Conservation (phyloP, 2,888 invertebrate species). For the Calameuta idolon region DNA sequence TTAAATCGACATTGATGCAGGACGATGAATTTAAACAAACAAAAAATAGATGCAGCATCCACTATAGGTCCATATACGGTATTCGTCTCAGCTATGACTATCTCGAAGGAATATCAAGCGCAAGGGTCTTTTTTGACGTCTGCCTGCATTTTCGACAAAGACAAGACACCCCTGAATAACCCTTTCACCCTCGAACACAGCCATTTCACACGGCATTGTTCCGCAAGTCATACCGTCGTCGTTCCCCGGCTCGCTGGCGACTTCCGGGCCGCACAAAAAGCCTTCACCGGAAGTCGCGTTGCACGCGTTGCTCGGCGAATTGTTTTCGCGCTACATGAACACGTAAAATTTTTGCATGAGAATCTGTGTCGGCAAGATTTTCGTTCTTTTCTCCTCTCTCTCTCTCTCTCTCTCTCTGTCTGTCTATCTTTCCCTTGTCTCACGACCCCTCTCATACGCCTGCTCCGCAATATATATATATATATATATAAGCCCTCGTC, state of each 20-base stretch:
- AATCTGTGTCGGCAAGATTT: not conserved
- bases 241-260: not conserved
- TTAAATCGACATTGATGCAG: not conserved
- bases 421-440: slow-evolving; percentile 1
- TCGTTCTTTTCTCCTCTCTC: slow-evolving; percentile 3
- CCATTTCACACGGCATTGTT: not conserved
- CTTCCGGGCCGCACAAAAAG: not conserved
- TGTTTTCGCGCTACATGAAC: not conserved
- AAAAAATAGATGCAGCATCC: not conserved
- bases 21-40: not conserved
- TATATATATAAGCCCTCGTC: not conserved
- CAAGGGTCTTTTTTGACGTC: not conserved
- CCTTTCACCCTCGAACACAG: not conserved
- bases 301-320: not conserved
- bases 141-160: not conserved
- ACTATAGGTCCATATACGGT: not conserved
- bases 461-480: not conserved
- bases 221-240: not conserved
- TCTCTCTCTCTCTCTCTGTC: not conserved
- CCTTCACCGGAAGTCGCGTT: not conserved
- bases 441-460: slow-evolving; percentile 3
- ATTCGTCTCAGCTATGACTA: not conserved
- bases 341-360: not conserved
- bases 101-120: not conserved
- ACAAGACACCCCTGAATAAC: not conserved